Base-by-base conservation (phyloP, 2,797 vertebrate genomes). In the Sebastes dallii region DNA sequence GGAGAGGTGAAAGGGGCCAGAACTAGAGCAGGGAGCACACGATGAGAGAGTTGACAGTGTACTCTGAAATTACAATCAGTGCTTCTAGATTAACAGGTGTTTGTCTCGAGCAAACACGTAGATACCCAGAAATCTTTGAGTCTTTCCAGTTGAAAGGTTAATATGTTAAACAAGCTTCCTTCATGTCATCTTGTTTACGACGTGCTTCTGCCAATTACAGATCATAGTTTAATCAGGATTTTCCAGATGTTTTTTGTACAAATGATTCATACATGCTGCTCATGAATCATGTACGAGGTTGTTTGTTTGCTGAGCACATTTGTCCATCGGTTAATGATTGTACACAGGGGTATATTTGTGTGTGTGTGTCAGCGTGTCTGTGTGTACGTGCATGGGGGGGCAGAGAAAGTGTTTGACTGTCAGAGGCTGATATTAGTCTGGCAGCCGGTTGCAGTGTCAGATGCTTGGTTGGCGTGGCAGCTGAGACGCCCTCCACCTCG, bases 381-480 rank as follows among this genome's bases (percentile, higher is more conserved):
- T 66, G 32, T 5, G 30, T 73, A 7, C 10, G 25, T 55, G 69
- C 20, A 74, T 64, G 27, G 50, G 20, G 22, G 11, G 13, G 22
- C 36, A 32, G 67, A 55, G 4, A n/a, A 52, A 42, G 5, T 52
- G 46, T 50, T 24, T 29, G 68, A 66, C 2, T 25, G 20, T 84
- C 39, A 77, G 42, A 74, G 60, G 60, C 55, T 84, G 72, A 39
- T 89, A 87, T 86, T 79, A 72, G 77, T 87, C 75, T 88, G 78
- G 79, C 82, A 85, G 75, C 66, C 7, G 30, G 70, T 30, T 89
- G 70, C 58, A 77, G 73, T 80, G 82, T 90, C 92, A 94, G 89
- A 94, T 93, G 91, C 86, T 90, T 42, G 54, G 84, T 89, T 91
- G 78, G 73, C 62, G 64, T 81, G 75, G 84, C 78, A 82, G 79